These are phyloP conservation scores for Arbacia lixula DNA, from an alignment of 53 echinoderm and acorn worm species.

Conservation along the genomic window DNA sequence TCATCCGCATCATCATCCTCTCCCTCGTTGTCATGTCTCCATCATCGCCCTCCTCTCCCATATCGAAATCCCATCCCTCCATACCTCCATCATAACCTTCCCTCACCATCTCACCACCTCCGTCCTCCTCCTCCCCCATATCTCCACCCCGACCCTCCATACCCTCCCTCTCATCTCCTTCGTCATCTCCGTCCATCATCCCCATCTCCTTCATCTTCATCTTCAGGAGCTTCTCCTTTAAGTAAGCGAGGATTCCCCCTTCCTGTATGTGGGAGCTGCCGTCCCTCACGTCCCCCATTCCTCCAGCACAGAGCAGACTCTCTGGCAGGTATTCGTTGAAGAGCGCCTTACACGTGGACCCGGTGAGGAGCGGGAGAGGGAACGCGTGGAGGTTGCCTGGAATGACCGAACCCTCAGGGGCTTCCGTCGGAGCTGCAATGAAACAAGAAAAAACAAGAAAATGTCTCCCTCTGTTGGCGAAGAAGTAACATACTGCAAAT, in stretches of 20 bases:
- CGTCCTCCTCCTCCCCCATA: constrained; percentile 24
- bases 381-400: constrained; percentile 18
- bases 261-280: neutral
- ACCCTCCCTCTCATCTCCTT: neutral
- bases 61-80: neutral
- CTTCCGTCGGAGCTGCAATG: too few relatives aligned
- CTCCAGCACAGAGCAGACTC: constrained; percentile 11
- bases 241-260: constrained; percentile 8
- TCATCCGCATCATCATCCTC: constrained; percentile 34
- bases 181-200: constrained; percentile 1
- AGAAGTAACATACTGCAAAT: too few relatives aligned
- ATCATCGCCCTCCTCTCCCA: neutral
- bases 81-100: neutral
- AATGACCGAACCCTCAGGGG: neutral
- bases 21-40: too few relatives aligned
- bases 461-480: too few relatives aligned
- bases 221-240: constrained; percentile 39
- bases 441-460: too few relatives aligned
- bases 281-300: neutral
- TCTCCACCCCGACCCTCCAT: too few relatives aligned
- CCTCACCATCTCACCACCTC: constrained; percentile 8
- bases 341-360: neutral
- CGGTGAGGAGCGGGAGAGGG: constrained; percentile 23
- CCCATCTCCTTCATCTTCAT: constrained; percentile 10
- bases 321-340: constrained; percentile 1